Base-by-base conservation (phyloP, 2,113 vertebrate genomes). In the Cavia porcellus region DNA sequence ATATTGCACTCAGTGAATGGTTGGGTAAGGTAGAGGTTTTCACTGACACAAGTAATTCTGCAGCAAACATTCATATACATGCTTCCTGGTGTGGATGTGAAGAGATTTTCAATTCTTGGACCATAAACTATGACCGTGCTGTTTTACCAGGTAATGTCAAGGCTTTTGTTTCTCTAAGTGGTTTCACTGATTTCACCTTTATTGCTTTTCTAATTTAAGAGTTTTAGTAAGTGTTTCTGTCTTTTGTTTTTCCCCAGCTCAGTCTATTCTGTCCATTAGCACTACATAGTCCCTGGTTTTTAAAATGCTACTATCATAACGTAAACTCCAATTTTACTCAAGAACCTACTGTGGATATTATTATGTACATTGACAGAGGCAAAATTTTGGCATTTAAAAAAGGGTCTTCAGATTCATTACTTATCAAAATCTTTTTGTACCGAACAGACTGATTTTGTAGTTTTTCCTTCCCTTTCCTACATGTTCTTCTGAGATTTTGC, bases 141-240 rank as follows among this genome's bases (percentile, higher is more conserved):
- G 22, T 7, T 57, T 61, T 77, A 79, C 11, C 10, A 95, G 85
- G 50, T 52, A 83, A 89, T 38, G 57, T 50, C 42, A 86, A 93
- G 14, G 75, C 25, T 47, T 45, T n/a, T 80, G 50, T 90, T 93
- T 93, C 89, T 84, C 57, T 50, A 64, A 59, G 42, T 87, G 35
- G 10, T 87, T 87, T 10, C 2, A 20, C 14, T 64, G 35, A 80
- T 90, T 89, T 85, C n/a, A 89, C 52, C 5, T 28, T 22, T 87
- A 84, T 10, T 92, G 83, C 6, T 89, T 93, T 96, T 84, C 32
- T 81, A 74, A 68, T 90, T 59, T 74, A 86, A 74, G 22, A 45
- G 17, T 84, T 25, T 50, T n/a, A 35, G 8, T 24, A 84, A 7
- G 1, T 89, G 22, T 61, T 81, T 87, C n/a, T 86, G 14, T 30